phyloP scores from a whole-genome alignment of 2,797 vertebrate genomes.

The Gadopsis marmoratus region DNA sequence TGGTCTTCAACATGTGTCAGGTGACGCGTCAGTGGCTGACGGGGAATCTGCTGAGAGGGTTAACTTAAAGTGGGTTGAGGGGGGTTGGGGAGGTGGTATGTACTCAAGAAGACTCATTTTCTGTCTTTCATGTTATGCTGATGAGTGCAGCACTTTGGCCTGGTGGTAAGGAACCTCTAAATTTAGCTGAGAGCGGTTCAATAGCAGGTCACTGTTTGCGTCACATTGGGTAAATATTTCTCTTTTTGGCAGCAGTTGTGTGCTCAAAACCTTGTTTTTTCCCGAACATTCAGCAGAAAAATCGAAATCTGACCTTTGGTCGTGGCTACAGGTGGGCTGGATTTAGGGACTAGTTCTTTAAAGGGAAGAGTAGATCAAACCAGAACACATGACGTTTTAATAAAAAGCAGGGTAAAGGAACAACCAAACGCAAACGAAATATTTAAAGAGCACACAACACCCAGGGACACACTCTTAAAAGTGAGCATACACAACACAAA shows the following conservation, averaged over 20 bases:
- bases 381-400: slow-evolving; percentile 25
- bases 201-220: slow-evolving; percentile 69
- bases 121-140: slow-evolving; percentile 68
- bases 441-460: slow-evolving; percentile 46
- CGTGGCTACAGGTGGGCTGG: slow-evolving; percentile 49
- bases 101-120: slow-evolving; percentile 51
- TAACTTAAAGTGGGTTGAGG: slow-evolving; percentile 13
- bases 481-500: slow-evolving; percentile 34
- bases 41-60: slow-evolving; percentile 48
- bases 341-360: slow-evolving; percentile 47
- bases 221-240: slow-evolving; percentile 81
- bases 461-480: slow-evolving; percentile 19
- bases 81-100: background rate
- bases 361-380: slow-evolving; percentile 45
- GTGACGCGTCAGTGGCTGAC: slow-evolving; percentile 25
- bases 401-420: slow-evolving; percentile 25
- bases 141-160: slow-evolving; percentile 71
- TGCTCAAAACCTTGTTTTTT: slow-evolving; percentile 49
- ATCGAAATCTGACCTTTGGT: slow-evolving; percentile 39
- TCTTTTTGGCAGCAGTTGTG: slow-evolving; percentile 70
- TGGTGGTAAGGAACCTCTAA: slow-evolving; percentile 70
- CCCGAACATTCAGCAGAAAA: slow-evolving; percentile 76
- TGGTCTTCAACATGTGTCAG: slow-evolving; percentile 19
- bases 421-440: slow-evolving; percentile 39
- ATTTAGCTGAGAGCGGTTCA: slow-evolving; percentile 76